Percentiles rank a stretch among this genome's conserved stretches.
Conservation (phyloP, 2,888 invertebrate genomes). For the Parnassius apollo region DNA sequence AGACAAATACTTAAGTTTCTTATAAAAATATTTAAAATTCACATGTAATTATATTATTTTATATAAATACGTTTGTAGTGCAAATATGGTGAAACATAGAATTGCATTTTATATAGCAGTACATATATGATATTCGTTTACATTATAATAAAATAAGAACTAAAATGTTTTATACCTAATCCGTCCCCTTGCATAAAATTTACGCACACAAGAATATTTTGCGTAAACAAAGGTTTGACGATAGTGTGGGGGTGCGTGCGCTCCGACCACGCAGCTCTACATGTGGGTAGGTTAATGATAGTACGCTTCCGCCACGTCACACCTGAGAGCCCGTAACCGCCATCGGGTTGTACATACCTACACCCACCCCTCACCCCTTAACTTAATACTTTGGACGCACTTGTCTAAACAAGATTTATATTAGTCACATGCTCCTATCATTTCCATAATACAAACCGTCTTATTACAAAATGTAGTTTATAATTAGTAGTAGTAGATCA, state of each 20-base stretch:
- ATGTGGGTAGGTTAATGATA: constrained; percentile 78
- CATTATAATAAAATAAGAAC: constrained; percentile 4
- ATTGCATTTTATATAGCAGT: no score
- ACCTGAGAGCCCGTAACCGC: constrained; percentile 80
- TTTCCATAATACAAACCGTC: no score
- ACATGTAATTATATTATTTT: no score
- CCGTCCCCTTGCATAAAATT: constrained; percentile 50
- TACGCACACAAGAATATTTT: constrained; percentile 47
- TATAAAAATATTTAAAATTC: no score
- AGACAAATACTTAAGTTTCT: no score
- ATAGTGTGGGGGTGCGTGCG: constrained; percentile 50
- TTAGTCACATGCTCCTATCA: no score
- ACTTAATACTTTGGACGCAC: constrained; percentile 58
- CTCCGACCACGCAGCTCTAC: constrained; percentile 48
- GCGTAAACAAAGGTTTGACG: constrained; percentile 42
- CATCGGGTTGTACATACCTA: constrained; percentile 73
- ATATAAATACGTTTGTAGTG: no score
- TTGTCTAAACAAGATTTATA: constrained; percentile 27
- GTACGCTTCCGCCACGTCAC: constrained; percentile 79
- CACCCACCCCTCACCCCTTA: constrained; percentile 58
- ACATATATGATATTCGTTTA: no score
- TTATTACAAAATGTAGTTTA: no score
- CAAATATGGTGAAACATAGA: no score
- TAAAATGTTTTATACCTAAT: constrained; percentile 43
- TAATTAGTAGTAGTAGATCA: no score